Percentiles rank a stretch among this genome's conserved stretches.
Evolutionary conservation across 1,140 invertebrate genomes (phyloP).

Genomic region (Trypoxylus dichotomus): DNA sequence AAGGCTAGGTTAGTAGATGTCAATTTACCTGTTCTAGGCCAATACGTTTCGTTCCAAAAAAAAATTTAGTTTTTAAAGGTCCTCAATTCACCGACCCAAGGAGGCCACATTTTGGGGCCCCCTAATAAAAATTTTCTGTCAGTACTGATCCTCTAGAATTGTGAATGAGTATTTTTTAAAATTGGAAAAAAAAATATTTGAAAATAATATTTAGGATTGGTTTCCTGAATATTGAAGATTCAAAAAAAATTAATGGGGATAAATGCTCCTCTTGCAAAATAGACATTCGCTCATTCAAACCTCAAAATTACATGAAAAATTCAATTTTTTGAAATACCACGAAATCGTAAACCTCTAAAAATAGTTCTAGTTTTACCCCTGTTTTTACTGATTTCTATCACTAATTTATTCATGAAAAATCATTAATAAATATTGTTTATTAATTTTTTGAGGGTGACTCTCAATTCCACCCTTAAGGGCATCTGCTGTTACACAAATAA

Average conservation of each 20-base stretch:
- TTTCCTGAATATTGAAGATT: conserved; percentile 14
- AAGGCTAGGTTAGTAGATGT: not conserved
- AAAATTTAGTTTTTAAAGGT: conserved; percentile 4
- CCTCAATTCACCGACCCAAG: conserved; percentile 9
- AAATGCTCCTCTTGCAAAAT: too few species aligned
- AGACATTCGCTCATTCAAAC: too few species aligned
- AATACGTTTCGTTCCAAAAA: not conserved
- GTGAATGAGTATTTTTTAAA: conserved; percentile 10
- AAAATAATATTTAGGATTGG: conserved; percentile 14
- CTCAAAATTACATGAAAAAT: too few species aligned
- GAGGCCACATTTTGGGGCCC: not conserved
- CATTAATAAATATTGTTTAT: too few species aligned
- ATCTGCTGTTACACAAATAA: too few species aligned
- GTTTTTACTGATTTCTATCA: too few species aligned
- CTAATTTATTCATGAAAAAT: too few species aligned
- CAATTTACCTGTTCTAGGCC: not conserved
- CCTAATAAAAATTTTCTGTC: conserved; percentile 9
- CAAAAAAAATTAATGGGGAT: not conserved
- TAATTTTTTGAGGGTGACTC: too few species aligned
- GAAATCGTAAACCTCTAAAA: too few species aligned
- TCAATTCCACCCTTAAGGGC: too few species aligned
- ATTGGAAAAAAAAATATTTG: conserved; percentile 9
- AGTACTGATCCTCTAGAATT: conserved; percentile 9
- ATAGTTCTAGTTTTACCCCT: too few species aligned
- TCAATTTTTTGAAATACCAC: too few species aligned